These are phyloP conservation scores for Sinhomidia bicolor DNA, from an alignment of 2,888 invertebrate species.

Conservation along the genomic window DNA sequence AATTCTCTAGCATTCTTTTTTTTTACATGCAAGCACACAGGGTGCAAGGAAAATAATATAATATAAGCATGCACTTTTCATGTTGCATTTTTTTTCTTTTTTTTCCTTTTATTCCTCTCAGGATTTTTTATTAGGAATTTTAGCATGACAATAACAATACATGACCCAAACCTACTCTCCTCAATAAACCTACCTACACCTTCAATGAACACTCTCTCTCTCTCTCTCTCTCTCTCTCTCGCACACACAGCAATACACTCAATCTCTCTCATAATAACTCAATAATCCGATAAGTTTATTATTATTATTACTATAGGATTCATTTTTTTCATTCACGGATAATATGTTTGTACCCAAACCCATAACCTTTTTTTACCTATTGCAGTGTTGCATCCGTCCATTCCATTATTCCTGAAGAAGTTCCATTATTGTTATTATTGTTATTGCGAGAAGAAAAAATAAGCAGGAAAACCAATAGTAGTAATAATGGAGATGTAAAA, in stretches of 20 bases:
- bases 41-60: constrained; percentile 1
- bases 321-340: background rate
- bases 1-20: constrained; percentile 35
- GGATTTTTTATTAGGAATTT: background rate
- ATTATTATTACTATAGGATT: constrained; percentile 42
- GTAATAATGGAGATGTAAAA: background rate
- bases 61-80: background rate
- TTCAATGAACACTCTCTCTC: constrained; percentile 36
- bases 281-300: constrained; percentile 56
- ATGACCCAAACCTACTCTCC: constrained; percentile 47
- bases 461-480: constrained; percentile 23
- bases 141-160: constrained; percentile 48
- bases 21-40: no score
- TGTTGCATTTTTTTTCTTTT: background rate
- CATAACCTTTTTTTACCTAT: background rate
- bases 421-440: background rate
- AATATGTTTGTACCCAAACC: background rate
- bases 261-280: background rate
- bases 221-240: background rate
- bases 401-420: constrained; percentile 25
- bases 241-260: background rate
- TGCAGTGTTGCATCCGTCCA: constrained; percentile 6
- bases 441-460: no score
- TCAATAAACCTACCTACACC: background rate
- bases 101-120: background rate